A percentile compares a stretch with the other conserved stretches of the same genome.
Conservation (phyloP, 30 jellyfish, hydroid and myxozoan genomes). For the Pseudorhiza aurosa region DNA sequence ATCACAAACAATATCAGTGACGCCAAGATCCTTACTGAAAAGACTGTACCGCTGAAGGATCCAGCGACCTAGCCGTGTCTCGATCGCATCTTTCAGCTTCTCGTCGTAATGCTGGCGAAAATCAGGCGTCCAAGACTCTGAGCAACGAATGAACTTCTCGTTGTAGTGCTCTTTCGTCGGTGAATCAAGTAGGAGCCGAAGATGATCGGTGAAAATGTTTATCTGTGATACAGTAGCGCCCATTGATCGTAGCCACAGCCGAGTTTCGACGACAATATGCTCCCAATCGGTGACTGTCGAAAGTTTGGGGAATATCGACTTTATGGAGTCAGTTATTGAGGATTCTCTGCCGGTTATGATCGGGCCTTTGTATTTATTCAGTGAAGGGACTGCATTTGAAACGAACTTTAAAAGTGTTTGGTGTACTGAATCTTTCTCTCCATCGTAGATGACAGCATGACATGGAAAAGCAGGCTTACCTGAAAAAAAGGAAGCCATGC, state of each 20-base stretch:
- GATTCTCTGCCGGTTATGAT: conserved; percentile 75
- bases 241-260: conserved; percentile 83
- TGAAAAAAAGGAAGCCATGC: not conserved
- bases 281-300: conserved; percentile 92
- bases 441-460: conserved; percentile 77
- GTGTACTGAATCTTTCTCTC: conserved; percentile 49
- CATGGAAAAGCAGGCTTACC: conserved; percentile 83
- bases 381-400: conserved; percentile 59
- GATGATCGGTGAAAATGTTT: conserved; percentile 60
- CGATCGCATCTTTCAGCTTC: conserved; percentile 59
- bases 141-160: conserved; percentile 64
- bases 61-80: conserved; percentile 89
- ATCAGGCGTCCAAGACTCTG: conserved; percentile 76
- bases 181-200: conserved; percentile 70
- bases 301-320: conserved; percentile 70
- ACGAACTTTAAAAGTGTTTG: conserved; percentile 64
- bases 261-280: conserved; percentile 64
- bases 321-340: conserved; percentile 42
- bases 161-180: conserved; percentile 75
- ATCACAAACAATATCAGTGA: conserved; percentile 66
- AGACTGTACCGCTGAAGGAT: conserved; percentile 83
- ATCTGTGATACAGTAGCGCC: conserved; percentile 77
- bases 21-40: conserved; percentile 92
- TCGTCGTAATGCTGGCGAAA: conserved; percentile 75
- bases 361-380: conserved; percentile 65